These are phyloP conservation scores for Gavia stellata DNA, from an alignment of 2,113 vertebrate genomes.

Conservation along the genomic window DNA sequence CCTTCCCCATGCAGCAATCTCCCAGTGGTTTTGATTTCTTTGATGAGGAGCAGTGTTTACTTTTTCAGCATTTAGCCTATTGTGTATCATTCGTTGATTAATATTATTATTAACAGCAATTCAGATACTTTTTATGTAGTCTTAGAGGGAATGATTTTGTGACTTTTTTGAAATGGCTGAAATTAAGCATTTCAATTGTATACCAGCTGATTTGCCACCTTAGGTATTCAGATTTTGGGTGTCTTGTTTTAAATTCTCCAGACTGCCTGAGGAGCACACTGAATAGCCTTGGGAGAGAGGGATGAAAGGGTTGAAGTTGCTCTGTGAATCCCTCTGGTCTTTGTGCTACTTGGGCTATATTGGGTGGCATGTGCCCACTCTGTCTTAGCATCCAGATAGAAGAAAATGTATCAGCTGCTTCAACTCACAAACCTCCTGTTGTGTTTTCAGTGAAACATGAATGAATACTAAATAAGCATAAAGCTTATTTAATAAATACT, in stretches of 20 bases:
- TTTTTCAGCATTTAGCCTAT: not conserved
- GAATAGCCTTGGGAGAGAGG: not conserved
- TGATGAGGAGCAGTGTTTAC: not conserved
- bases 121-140: not conserved
- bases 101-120: not conserved
- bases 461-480: not conserved
- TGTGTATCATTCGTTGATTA: not conserved
- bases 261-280: not conserved
- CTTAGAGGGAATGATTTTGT: not conserved
- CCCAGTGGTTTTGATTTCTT: not conserved
- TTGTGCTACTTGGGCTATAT: not conserved
- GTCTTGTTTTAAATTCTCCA: not conserved
- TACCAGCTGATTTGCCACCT: not conserved
- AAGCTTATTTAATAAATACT: not conserved
- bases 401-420: not conserved
- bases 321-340: not conserved
- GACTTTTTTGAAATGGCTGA: not conserved
- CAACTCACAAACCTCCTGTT: not conserved
- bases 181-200: not conserved
- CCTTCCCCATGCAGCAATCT: not conserved
- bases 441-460: not conserved
- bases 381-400: not conserved
- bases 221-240: not conserved
- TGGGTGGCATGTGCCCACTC: not conserved
- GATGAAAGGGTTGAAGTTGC: not conserved